phyloP scores from a whole-genome alignment of 2,113 vertebrate species.

The Rhineura floridana region DNA sequence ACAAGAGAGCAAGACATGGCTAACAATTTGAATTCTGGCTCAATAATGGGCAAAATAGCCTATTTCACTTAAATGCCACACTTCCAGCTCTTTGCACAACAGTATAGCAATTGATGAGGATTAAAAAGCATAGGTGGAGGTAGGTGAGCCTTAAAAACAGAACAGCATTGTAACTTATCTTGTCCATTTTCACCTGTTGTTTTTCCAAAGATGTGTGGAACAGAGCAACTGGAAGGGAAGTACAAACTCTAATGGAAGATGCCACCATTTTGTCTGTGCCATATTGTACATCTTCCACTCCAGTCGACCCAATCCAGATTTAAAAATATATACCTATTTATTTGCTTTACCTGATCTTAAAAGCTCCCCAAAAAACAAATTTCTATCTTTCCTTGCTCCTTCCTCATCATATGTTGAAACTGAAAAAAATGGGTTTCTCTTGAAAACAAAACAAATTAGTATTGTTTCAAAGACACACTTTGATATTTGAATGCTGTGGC shows the following conservation, averaged over 20 bases:
- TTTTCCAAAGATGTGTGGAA: background rate
- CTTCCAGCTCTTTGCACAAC: background rate
- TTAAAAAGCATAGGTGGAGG: background rate
- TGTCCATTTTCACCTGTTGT: background rate
- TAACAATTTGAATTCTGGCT: background rate
- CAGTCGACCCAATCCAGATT: background rate
- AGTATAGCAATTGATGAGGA: background rate
- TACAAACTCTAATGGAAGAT: background rate
- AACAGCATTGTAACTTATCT: too few species aligned
- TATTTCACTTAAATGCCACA: background rate
- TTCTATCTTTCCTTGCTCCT: too few species aligned
- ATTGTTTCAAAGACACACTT: constrained; percentile 28
- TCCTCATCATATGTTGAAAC: background rate
- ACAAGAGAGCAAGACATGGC: background rate
- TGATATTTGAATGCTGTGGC: constrained; percentile 17
- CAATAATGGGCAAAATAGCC: too few species aligned
- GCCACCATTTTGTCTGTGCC: too few species aligned
- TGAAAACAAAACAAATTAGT: constrained; percentile 23
- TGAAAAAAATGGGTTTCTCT: background rate
- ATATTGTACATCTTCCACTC: background rate
- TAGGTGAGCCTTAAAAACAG: background rate
- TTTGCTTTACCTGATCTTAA: background rate
- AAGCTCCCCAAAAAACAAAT: background rate
- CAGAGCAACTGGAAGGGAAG: background rate
- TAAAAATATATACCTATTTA: background rate